phyloP scores from a whole-genome alignment of 2,113 vertebrate species.

The Chamaea fasciata region DNA sequence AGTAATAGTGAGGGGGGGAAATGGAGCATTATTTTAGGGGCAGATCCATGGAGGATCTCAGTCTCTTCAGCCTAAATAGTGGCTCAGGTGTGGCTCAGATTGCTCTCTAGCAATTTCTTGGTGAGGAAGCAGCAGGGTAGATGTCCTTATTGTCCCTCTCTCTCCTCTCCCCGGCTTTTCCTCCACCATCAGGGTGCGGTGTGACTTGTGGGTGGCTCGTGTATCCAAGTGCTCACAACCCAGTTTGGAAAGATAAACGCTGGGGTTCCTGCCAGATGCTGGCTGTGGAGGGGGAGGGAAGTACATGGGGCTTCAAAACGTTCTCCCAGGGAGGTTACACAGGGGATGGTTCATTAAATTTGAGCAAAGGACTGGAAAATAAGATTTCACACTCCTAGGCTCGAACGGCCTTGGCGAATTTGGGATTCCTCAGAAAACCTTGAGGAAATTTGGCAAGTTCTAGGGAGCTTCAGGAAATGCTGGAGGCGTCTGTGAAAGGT shows the following conservation, averaged over 20 bases:
- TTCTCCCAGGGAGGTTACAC: conserved; percentile 71
- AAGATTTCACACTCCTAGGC: conserved; percentile 76
- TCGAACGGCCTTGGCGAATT: conserved; percentile 46
- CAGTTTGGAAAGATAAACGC: neutral
- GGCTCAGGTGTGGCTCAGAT: neutral
- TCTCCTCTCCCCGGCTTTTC: neutral
- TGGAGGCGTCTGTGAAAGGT: neutral
- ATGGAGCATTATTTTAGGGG: conserved; percentile 31
- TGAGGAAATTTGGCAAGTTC: neutral
- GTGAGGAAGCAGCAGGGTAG: neutral
- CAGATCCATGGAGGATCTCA: neutral
- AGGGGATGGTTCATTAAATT: conserved; percentile 74
- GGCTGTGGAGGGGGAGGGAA: neutral
- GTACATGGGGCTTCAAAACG: conserved; percentile 55
- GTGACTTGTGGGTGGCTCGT: neutral
- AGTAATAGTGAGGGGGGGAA: conserved; percentile 22
- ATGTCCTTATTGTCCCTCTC: neutral
- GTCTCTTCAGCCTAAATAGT: neutral
- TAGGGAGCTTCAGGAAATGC: neutral
- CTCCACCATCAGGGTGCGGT: neutral
- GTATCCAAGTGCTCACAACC: neutral
- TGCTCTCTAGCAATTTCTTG: neutral
- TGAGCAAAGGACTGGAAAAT: conserved; percentile 78
- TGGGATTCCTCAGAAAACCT: conserved; percentile 45
- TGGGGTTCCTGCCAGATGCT: conserved; percentile 36